Percentiles rank a stretch among this genome's conserved stretches.
Conservation (phyloP, 1,140 invertebrate genomes). For the Apis cerana region DNA sequence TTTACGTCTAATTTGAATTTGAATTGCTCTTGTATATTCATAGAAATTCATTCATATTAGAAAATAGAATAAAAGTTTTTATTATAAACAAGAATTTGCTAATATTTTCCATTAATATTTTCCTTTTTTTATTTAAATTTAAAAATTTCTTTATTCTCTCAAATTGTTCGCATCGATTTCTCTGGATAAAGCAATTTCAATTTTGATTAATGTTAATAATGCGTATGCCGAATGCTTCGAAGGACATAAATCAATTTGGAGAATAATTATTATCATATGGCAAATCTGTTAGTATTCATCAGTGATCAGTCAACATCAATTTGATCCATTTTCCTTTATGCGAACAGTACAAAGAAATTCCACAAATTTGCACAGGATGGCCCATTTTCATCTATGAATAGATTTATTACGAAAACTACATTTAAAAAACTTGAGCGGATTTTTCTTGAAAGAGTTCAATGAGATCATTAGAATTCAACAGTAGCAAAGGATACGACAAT, state of each 20-base stretch:
- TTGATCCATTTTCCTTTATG: background rate
- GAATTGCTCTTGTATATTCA: too few relatives aligned
- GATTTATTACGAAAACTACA: background rate
- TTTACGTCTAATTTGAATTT: too few relatives aligned
- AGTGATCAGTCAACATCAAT: background rate
- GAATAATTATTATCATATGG: background rate
- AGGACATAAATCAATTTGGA: background rate
- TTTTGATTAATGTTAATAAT: background rate
- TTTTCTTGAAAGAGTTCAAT: background rate
- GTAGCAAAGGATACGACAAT: too few relatives aligned
- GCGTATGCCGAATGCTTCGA: background rate
- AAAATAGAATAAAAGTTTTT: too few relatives aligned
- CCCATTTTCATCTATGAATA: conserved; percentile 12
- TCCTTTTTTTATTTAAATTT: background rate
- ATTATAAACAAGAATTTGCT: too few relatives aligned
- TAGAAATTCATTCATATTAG: too few relatives aligned
- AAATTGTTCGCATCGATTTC: background rate
- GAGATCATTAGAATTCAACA: conserved; percentile 13
- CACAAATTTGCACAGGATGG: background rate
- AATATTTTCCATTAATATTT: too few relatives aligned
- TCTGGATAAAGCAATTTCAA: background rate
- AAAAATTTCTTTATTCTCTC: background rate
- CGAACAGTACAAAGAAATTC: background rate
- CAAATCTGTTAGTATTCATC: background rate
- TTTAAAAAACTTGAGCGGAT: conserved; percentile 17